Evolutionary conservation across 2,888 invertebrate species (phyloP), one percentile per base, ranked within the genome.

Genomic region (Temnothorax unifasciatus): DNA sequence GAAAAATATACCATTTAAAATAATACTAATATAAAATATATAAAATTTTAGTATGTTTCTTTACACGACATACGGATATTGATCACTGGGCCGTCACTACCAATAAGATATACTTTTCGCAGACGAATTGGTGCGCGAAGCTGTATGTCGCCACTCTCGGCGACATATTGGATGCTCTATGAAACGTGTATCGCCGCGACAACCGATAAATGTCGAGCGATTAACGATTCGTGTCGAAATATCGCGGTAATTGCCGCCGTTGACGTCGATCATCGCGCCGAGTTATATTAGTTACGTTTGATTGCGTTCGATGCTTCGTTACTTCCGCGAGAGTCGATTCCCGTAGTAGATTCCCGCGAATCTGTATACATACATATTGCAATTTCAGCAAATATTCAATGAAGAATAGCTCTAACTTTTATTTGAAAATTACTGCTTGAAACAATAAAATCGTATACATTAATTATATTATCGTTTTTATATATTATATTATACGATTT

Each of bases 131-230:
- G n/a, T 38, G 9, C 47, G n/a, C 15, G 25, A 25, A 71, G 11
- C 21, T 41, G 52, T 59, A 29, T 47, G 34, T 13, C 57, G 8
- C 52, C 29, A 6, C 13, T 68, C 18, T 18, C 50, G 38, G 9
- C 59, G 47, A 71, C 47, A 59, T 57, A 47, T 59, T 71, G 71
- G 38, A 79, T 47, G 38, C 47, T 79, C 69, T 79, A 59, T 69
- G 71, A 79, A 79, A 79, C 47, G 79, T 59, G 59, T 44, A 69
- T 79, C 79, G 69, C 71, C 47, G 59, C 69, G 59, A 79, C 71
- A 71, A 47, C 59, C 68, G 85, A 75, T 68, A 85, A 83, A 85
- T 64, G 85, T 73, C 77, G 63, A 73, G 73, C 71, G 76, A 66
- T 71, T 82, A 68, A 75, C 82, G 59, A 82, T 75, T 76, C 75